A percentile compares a stretch with the other conserved stretches of the same genome.
Conservation (phyloP, 1,140 invertebrate genomes). For the Portunus trituberculatus region DNA sequence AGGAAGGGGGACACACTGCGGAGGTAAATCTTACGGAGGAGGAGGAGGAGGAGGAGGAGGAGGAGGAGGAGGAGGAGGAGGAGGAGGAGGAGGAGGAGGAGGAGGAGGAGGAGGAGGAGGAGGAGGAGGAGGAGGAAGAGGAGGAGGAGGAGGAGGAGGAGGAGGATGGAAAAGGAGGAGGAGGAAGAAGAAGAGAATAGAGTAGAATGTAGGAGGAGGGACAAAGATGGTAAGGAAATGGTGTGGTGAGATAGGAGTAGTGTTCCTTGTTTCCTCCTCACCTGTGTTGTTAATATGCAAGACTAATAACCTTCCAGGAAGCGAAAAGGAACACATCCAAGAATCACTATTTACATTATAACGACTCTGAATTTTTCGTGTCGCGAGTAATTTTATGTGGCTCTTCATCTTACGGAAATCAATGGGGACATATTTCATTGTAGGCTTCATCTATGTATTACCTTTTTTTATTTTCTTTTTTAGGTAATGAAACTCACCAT, state of each 20-base stretch:
- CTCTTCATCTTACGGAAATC: neutral
- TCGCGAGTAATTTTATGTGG: conserved; percentile 20
- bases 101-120: neutral
- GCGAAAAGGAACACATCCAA: neutral
- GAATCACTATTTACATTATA: conserved; percentile 9
- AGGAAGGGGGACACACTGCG: neutral
- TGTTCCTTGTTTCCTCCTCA: neutral
- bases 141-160: neutral
- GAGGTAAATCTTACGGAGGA: neutral
- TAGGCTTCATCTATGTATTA: neutral
- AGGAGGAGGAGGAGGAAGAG: neutral
- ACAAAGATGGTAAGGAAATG: neutral
- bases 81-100: neutral
- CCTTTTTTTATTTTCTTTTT: neutral
- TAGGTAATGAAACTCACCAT: neutral
- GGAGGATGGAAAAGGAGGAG: neutral
- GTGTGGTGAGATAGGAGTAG: neutral
- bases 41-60: no score
- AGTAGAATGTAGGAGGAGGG: neutral
- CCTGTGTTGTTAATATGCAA: neutral
- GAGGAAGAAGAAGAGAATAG: conserved; percentile 17
- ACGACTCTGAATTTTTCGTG: conserved; percentile 18
- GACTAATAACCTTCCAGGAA: conserved; percentile 30
- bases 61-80: no score
- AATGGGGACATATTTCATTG: neutral